A percentile compares a stretch with the other conserved stretches of the same genome.
These are phyloP conservation scores for Sisor rabdophorus DNA, from an alignment of 2,113 vertebrate species.

Conservation along the genomic window DNA sequence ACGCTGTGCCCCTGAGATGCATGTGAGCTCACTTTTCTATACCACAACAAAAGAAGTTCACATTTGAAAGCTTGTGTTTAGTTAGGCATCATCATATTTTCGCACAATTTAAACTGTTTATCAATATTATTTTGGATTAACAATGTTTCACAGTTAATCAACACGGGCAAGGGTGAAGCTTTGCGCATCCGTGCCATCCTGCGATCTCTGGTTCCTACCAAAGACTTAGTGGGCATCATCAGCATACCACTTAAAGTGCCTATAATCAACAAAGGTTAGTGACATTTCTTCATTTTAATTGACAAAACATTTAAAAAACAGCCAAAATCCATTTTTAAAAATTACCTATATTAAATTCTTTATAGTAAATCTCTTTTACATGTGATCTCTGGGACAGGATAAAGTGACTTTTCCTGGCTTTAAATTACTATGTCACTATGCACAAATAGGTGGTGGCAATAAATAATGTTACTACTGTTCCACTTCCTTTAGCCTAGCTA, in stretches of 20 bases:
- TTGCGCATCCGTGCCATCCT: conserved; percentile 93
- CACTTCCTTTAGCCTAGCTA: background rate
- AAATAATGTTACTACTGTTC: background rate
- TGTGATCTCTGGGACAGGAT: background rate
- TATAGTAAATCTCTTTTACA: background rate
- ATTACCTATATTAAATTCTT: background rate
- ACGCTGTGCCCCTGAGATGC: conserved; percentile 95
- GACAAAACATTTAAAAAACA: background rate
- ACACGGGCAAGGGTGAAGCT: conserved; percentile 94
- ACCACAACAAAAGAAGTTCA: background rate
- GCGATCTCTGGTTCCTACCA: conserved; percentile 89
- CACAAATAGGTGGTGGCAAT: background rate
- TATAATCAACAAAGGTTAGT: conserved; percentile 86
- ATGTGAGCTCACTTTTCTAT: conserved; percentile 73
- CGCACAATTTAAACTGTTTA: background rate
- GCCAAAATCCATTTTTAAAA: background rate
- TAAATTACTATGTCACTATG: background rate
- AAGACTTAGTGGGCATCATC: conserved; percentile 92
- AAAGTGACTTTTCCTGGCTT: background rate
- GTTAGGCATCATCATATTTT: background rate
- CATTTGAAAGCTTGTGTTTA: background rate
- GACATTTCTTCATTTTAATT: background rate
- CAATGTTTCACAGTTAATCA: conserved; percentile 80
- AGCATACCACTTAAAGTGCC: conserved; percentile 92
- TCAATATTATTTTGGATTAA: background rate